Percentiles rank a stretch among this genome's conserved stretches.
These are phyloP conservation scores for Parazoanthus swiftii DNA, from an alignment of 92 coral and sea anemone genomes.

Conservation along the genomic window DNA sequence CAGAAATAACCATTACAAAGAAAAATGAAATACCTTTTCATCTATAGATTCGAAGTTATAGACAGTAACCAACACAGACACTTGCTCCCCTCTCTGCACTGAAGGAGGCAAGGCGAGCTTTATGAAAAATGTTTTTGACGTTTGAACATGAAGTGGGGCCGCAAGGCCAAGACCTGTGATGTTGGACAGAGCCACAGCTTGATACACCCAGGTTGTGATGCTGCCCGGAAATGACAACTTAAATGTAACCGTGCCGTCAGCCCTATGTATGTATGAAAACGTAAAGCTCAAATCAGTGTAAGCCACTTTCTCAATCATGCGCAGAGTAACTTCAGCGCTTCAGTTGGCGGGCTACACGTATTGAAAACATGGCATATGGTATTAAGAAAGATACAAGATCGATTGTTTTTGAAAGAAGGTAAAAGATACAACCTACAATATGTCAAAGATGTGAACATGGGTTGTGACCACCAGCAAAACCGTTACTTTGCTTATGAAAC, in stretches of 20 bases:
- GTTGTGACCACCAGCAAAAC: no score
- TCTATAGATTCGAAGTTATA: slow-evolving; percentile 55
- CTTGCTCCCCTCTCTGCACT: slow-evolving; percentile 89
- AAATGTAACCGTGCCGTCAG: slow-evolving; percentile 47
- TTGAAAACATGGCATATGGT: no score
- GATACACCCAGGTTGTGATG: slow-evolving; percentile 85
- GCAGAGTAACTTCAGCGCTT: no score
- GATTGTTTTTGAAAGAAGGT: no score
- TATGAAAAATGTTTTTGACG: slow-evolving; percentile 52
- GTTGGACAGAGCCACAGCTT: slow-evolving; percentile 88
- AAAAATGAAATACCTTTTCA: slow-evolving; percentile 43
- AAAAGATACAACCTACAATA: no score
- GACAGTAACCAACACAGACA: slow-evolving; percentile 74
- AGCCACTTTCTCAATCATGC: no score
- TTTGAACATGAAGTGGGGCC: slow-evolving; percentile 62
- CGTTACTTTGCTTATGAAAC: no score
- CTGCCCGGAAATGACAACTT: slow-evolving; percentile 79
- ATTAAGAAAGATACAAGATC: no score
- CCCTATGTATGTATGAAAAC: slow-evolving; percentile 30
- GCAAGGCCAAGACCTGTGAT: slow-evolving; percentile 88
- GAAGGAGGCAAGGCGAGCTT: slow-evolving; percentile 80
- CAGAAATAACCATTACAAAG: neutral
- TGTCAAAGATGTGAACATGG: no score
- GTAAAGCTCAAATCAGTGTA: neutral
- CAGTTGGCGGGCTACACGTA: no score